Conservation (phyloP, 2,888 invertebrate species). For the Pammene aurita region DNA sequence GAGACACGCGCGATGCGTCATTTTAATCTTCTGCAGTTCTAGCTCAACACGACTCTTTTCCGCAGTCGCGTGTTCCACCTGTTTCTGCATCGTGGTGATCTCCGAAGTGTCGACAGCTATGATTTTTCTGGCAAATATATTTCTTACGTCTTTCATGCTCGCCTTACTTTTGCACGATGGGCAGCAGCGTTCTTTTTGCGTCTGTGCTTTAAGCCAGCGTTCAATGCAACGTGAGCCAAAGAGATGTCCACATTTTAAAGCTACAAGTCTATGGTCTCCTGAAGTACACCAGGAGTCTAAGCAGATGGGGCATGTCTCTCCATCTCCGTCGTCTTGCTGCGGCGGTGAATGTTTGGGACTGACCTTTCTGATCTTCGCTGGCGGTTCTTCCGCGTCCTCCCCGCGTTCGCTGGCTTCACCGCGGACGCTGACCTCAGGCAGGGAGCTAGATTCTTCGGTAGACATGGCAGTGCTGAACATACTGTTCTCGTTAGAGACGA, state of each 20-base stretch:
- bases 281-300: constrained; percentile 93
- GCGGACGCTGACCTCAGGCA: constrained; percentile 45
- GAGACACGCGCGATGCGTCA: constrained; percentile 63
- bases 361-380: constrained; percentile 63
- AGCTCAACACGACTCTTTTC: constrained; percentile 84
- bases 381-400: constrained; percentile 56
- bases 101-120: constrained; percentile 91
- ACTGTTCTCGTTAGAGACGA: constrained; percentile 44
- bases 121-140: constrained; percentile 90
- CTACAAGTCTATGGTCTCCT: constrained; percentile 93
- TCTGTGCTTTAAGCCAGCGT: constrained; percentile 86
- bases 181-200: constrained; percentile 85
- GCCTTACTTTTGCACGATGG: constrained; percentile 95
- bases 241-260: constrained; percentile 95
- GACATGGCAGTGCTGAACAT: constrained; percentile 43
- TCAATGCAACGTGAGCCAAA: constrained; percentile 93
- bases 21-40: constrained; percentile 81
- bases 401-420: constrained; percentile 8
- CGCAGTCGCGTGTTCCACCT: constrained; percentile 82
- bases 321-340: constrained; percentile 82
- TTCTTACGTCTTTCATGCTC: constrained; percentile 86
- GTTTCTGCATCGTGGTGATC: constrained; percentile 85
- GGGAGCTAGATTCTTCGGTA: constrained; percentile 48
- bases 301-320: constrained; percentile 93
- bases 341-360: constrained; percentile 45